Evolutionary conservation across 2,888 invertebrate genomes (phyloP).

Genomic region (Drosophila kanekoi): DNA sequence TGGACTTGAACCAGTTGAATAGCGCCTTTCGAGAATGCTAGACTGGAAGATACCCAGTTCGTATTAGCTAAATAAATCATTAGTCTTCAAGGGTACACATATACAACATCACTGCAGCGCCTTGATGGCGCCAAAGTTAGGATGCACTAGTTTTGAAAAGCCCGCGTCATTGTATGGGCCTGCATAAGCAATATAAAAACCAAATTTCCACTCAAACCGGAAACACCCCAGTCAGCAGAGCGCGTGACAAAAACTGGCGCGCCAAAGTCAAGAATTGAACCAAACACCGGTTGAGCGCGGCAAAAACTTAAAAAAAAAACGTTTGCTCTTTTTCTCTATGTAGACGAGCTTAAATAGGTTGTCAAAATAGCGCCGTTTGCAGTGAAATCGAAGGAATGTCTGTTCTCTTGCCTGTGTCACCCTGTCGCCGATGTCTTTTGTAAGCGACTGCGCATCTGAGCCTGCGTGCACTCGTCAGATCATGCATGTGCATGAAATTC

Average conservation of each 20-base stretch:
- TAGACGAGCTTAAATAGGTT: conserved; percentile 12
- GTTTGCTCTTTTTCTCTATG: conserved; percentile 12
- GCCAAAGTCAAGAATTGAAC: conserved; percentile 16
- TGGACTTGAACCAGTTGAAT: neutral
- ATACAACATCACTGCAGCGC: no score
- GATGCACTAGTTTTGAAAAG: neutral
- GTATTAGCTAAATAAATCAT: no score
- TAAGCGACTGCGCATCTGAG: conserved; percentile 4
- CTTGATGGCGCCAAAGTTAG: neutral
- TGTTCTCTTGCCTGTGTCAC: conserved; percentile 12
- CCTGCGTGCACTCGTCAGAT: neutral
- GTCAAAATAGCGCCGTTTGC: conserved; percentile 30
- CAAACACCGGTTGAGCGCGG: conserved; percentile 12
- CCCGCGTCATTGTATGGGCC: no score
- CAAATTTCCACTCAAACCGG: neutral
- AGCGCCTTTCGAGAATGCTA: neutral
- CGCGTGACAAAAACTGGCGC: conserved; percentile 1
- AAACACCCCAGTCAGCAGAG: conserved; percentile 38
- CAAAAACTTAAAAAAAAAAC: conserved; percentile 52
- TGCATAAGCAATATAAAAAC: no score
- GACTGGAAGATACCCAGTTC: conserved; percentile 15
- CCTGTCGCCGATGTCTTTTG: conserved; percentile 34
- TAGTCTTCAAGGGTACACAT: neutral
- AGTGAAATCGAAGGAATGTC: conserved; percentile 35
- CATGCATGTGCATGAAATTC: conserved; percentile 25